Evolutionary conservation across 1,140 invertebrate genomes (phyloP).

Genomic region (Agrypnia vestita): DNA sequence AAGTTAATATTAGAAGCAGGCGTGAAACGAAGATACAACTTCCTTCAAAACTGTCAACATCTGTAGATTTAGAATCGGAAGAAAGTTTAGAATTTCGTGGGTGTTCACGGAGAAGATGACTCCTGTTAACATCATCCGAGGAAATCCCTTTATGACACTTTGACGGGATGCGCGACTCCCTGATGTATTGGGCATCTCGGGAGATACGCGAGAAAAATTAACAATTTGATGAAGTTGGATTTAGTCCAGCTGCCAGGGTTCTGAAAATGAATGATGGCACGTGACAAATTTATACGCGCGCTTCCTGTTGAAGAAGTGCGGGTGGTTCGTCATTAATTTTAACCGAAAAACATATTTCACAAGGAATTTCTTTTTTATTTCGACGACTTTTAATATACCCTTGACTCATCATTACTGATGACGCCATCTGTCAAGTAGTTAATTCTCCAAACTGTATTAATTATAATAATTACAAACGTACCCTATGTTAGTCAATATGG

Average conservation of each 20-base stretch:
- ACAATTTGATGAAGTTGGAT: conserved; percentile 24
- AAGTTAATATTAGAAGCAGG: conserved; percentile 45
- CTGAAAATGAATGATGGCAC: conserved; percentile 7
- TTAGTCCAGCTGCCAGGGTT: conserved; percentile 18
- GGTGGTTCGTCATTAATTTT: background rate
- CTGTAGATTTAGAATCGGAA: conserved; percentile 30
- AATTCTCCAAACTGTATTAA: too few relatives aligned
- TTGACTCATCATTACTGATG: too few relatives aligned
- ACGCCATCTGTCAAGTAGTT: too few relatives aligned
- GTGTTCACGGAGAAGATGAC: background rate
- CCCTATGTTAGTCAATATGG: too few relatives aligned
- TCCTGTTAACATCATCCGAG: conserved; percentile 20
- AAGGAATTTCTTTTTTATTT: too few relatives aligned
- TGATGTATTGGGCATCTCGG: conserved; percentile 23
- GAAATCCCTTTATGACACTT: conserved; percentile 32
- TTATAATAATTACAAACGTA: too few relatives aligned
- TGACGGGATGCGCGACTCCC: conserved; percentile 32
- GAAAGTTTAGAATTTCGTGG: conserved; percentile 21
- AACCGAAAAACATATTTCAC: too few relatives aligned
- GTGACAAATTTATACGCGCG: conserved; percentile 23
- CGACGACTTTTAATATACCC: too few relatives aligned
- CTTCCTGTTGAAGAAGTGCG: background rate
- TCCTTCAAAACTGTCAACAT: conserved; percentile 35
- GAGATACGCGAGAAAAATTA: conserved; percentile 8
- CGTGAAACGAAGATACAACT: conserved; percentile 33